A percentile compares a stretch with the other conserved stretches of the same genome.
Evolutionary conservation across 2,113 vertebrate species (phyloP).

Genomic region (Zapornia atra): DNA sequence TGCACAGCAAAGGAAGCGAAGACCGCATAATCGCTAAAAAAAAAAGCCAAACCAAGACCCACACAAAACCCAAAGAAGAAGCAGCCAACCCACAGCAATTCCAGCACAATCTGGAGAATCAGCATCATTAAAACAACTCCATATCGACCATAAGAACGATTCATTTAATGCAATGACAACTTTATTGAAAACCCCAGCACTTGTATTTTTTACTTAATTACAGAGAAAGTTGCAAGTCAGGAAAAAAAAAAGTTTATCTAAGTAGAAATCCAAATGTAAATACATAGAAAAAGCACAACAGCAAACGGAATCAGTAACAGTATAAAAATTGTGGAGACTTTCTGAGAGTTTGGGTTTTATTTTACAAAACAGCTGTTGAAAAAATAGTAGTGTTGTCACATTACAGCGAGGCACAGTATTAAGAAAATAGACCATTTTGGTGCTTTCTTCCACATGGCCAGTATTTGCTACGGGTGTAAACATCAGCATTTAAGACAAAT

Average conservation of each 20-base stretch:
- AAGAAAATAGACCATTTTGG: not conserved
- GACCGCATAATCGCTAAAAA: not conserved
- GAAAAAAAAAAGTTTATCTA: not conserved
- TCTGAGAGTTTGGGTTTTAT: not conserved
- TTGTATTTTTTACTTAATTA: not conserved
- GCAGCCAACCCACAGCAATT: not conserved
- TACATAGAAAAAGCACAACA: slow-evolving; percentile 3
- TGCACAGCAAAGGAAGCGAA: not conserved
- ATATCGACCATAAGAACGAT: not conserved
- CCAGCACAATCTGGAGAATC: not conserved
- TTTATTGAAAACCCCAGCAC: slow-evolving; percentile 23
- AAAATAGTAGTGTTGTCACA: not conserved
- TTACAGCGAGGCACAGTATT: not conserved
- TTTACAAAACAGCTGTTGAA: slow-evolving; percentile 6
- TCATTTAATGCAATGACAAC: not conserved
- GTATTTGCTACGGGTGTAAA: not conserved
- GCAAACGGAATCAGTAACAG: not conserved
- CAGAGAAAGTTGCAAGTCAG: not conserved
- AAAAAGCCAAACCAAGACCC: not conserved
- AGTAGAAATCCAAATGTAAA: slow-evolving; percentile 4
- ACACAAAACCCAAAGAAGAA: not conserved
- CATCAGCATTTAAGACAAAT: slow-evolving; percentile 23
- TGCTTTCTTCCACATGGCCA: not conserved
- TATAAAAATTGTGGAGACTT: not conserved
- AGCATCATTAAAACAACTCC: not conserved